phyloP scores from a whole-genome alignment of 2,888 invertebrate genomes.

The Dryobota labecula region DNA sequence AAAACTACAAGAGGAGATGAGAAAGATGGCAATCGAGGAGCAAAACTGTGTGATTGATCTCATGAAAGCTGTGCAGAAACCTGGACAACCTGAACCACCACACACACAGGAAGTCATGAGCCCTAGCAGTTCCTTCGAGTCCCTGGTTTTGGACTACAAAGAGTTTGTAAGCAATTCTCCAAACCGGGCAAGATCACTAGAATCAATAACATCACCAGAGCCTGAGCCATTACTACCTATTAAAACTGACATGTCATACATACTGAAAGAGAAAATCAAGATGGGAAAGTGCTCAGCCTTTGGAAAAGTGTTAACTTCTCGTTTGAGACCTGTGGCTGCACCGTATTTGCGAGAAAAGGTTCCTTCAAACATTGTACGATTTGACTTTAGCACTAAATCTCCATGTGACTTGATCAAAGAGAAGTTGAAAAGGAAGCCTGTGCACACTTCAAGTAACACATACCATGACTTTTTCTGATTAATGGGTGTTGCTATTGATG shows the following conservation, averaged over 20 bases:
- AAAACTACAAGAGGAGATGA: constrained; percentile 73
- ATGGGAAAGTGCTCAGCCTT: constrained; percentile 79
- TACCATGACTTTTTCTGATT: constrained; percentile 58
- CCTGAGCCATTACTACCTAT: constrained; percentile 73
- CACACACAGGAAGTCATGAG: constrained; percentile 67
- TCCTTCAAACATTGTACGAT: constrained; percentile 69
- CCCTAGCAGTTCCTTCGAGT: constrained; percentile 78
- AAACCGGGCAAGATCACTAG: constrained; percentile 9
- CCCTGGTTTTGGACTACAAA: constrained; percentile 70
- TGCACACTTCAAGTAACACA: constrained; percentile 48
- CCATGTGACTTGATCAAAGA: constrained; percentile 82
- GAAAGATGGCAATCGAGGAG: constrained; percentile 69
- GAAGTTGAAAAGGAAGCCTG: constrained; percentile 70
- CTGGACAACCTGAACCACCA: constrained; percentile 45
- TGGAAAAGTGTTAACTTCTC: constrained; percentile 80
- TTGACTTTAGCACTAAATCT: constrained; percentile 82
- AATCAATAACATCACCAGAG: constrained; percentile 20
- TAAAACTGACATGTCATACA: constrained; percentile 80
- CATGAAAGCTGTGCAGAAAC: constrained; percentile 76
- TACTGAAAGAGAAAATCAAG: constrained; percentile 73
- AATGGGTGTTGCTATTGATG: constrained; percentile 46
- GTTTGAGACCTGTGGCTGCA: constrained; percentile 76
- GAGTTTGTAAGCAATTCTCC: constrained; percentile 36
- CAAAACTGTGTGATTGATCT: constrained; percentile 80
- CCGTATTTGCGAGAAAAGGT: constrained; percentile 76